A percentile compares a stretch with the other conserved stretches of the same genome.
phyloP scores from a whole-genome alignment of 2,113 vertebrate species.

The Oryzias curvinotus region DNA sequence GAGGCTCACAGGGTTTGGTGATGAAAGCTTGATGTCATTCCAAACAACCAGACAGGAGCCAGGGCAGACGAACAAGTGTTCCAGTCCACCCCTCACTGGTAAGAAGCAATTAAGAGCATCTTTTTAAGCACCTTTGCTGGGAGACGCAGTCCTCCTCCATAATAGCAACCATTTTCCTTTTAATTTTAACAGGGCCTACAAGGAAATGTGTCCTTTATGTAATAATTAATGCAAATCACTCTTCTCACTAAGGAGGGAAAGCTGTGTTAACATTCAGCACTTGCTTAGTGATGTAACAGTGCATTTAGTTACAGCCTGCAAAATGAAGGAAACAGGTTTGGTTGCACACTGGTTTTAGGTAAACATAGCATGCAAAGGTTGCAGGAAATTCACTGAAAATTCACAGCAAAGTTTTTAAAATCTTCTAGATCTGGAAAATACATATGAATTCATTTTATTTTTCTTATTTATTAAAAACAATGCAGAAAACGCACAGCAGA shows the following conservation, averaged over 20 bases:
- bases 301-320: neutral
- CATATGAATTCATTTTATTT: too few species aligned
- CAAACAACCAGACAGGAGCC: conserved; percentile 84
- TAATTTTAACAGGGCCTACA: neutral
- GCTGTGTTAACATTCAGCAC: neutral
- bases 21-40: conserved; percentile 90
- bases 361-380: conserved; percentile 13
- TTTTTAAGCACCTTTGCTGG: neutral
- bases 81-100: conserved; percentile 83
- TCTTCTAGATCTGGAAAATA: too few species aligned
- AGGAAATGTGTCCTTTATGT: conserved; percentile 9
- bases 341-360: conserved; percentile 4
- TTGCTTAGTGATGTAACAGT: neutral
- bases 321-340: neutral
- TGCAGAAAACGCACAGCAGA: conserved; percentile 20
- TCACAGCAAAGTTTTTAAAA: too few species aligned
- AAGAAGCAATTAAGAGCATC: conserved; percentile 57
- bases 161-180: neutral
- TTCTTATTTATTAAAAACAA: too few species aligned
- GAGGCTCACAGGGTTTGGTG: conserved; percentile 89
- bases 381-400: neutral
- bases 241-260: conserved; percentile 5
- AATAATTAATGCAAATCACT: neutral
- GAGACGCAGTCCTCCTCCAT: too few species aligned
- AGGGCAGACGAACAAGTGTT: conserved; percentile 79